These are phyloP conservation scores for Drosophila sp. DNA, from an alignment of 1,140 invertebrate species.

Conservation along the genomic window DNA sequence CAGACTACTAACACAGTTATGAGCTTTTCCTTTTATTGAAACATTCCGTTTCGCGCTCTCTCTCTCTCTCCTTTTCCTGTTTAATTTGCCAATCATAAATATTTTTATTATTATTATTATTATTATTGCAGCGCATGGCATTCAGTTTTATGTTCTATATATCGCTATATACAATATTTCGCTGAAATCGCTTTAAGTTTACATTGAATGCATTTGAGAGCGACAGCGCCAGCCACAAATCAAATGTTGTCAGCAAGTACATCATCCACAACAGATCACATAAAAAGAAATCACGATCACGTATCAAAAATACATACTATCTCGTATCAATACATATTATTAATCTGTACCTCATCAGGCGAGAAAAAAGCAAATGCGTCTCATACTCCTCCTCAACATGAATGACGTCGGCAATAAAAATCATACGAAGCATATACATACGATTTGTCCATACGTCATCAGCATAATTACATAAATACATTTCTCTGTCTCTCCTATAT, in stretches of 20 bases:
- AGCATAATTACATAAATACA: conserved; percentile 41
- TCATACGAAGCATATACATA: conserved; percentile 10
- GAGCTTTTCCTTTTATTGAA: conserved; percentile 44
- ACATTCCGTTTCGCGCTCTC: conserved; percentile 5
- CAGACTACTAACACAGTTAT: conserved; percentile 68
- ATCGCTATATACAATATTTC: conserved; percentile 52
- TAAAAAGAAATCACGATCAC: conserved; percentile 22
- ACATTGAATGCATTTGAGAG: conserved; percentile 40
- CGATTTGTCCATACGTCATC: conserved; percentile 50
- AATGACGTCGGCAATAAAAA: conserved; percentile 78
- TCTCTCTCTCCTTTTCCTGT: conserved; percentile 15
- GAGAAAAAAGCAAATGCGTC: conserved; percentile 51
- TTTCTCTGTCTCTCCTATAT: neutral
- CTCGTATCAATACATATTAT: conserved; percentile 47
- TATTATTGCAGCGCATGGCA: conserved; percentile 81
- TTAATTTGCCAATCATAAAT: conserved; percentile 69
- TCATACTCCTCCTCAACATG: conserved; percentile 67
- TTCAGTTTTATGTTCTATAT: conserved; percentile 78
- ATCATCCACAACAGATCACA: conserved; percentile 38
- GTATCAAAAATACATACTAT: conserved; percentile 38
- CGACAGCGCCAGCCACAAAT: conserved; percentile 30
- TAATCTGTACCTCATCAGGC: conserved; percentile 59
- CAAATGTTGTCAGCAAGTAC: conserved; percentile 59
- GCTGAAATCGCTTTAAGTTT: conserved; percentile 56
- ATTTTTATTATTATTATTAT: conserved; percentile 70